Evolutionary conservation across 2,888 invertebrate genomes (phyloP).

Genomic region (Cosmia pyralina): DNA sequence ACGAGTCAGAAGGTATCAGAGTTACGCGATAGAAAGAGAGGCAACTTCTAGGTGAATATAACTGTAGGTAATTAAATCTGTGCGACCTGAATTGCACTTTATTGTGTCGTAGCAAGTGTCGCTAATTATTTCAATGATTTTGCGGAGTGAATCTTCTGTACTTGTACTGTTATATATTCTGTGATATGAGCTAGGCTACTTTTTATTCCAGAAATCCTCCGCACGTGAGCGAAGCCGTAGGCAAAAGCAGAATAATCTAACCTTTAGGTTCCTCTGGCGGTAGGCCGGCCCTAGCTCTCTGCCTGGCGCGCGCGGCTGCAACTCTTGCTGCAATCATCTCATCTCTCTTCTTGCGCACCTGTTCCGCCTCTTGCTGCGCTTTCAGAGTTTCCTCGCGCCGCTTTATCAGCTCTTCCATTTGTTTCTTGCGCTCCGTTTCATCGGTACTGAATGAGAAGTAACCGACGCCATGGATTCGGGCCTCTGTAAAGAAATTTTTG

Average conservation of each 20-base stretch:
- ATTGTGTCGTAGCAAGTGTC: too few relatives aligned
- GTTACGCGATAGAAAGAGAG: too few relatives aligned
- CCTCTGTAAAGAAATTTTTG: constrained; percentile 90
- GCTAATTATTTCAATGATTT: too few relatives aligned
- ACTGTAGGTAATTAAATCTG: too few relatives aligned
- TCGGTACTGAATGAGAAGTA: constrained; percentile 97
- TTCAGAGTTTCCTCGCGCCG: constrained; percentile 92
- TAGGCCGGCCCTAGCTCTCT: constrained; percentile 93
- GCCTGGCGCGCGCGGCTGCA: constrained; percentile 93
- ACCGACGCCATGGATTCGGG: constrained; percentile 97
- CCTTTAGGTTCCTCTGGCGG: constrained; percentile 91
- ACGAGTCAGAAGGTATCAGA: too few relatives aligned
- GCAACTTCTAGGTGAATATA: too few relatives aligned
- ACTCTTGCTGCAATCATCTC: constrained; percentile 92
- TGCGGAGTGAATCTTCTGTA: too few relatives aligned
- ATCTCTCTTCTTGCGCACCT: constrained; percentile 91
- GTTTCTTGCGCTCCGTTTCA: constrained; percentile 93
- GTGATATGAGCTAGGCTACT: not conserved
- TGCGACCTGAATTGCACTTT: too few relatives aligned
- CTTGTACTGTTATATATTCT: too few relatives aligned
- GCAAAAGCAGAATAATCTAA: constrained; percentile 56
- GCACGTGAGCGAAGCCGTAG: not conserved
- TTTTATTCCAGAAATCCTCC: not conserved
- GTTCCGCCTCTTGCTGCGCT: constrained; percentile 92
- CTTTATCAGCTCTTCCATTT: constrained; percentile 94